These are phyloP conservation scores for Tipula confusa DNA, from an alignment of 2,888 invertebrate genomes.

Conservation along the genomic window DNA sequence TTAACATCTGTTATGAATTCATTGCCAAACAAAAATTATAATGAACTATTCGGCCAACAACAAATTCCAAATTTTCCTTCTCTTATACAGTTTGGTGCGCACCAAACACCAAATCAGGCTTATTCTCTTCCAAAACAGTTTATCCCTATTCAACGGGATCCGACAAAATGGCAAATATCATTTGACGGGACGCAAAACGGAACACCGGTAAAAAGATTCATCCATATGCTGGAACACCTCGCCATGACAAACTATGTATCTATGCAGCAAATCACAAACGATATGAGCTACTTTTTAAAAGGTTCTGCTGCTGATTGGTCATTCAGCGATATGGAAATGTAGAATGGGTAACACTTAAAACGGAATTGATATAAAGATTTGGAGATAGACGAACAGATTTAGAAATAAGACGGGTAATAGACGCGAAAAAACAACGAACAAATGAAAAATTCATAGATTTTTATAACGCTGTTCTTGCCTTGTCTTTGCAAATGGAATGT, in stretches of 20 bases:
- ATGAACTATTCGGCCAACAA: no score
- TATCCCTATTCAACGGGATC: neutral
- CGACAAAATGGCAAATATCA: neutral
- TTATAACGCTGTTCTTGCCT: neutral
- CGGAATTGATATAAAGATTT: neutral
- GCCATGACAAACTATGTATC: neutral
- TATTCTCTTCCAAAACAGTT: neutral
- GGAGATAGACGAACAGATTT: neutral
- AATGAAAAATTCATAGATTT: neutral
- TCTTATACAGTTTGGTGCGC: no score
- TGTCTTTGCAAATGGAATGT: no score
- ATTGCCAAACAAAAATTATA: no score
- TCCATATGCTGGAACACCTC: neutral
- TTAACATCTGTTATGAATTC: no score
- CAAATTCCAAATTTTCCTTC: no score
- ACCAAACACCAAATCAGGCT: neutral
- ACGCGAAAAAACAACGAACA: neutral
- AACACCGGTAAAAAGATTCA: neutral
- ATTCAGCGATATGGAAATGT: no score
- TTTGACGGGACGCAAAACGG: no score
- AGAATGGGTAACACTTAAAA: no score
- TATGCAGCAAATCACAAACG: no score
- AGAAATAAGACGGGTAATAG: neutral
- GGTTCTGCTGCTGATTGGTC: no score
- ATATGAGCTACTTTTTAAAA: no score